These are phyloP conservation scores for Strigops habroptila DNA, from an alignment of 2,113 vertebrate genomes.

Conservation along the genomic window DNA sequence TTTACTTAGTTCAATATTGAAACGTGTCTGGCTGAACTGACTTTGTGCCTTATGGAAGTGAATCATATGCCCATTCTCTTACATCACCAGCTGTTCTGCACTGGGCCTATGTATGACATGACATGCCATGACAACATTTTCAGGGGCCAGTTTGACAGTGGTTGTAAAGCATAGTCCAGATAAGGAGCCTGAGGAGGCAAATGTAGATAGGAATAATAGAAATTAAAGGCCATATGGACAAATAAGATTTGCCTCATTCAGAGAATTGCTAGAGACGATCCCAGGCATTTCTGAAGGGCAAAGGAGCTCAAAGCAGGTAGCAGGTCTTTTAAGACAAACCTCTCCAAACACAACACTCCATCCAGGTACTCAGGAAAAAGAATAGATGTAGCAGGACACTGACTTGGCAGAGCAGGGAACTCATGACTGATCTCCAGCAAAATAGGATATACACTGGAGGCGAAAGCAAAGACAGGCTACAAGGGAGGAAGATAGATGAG, in stretches of 20 bases:
- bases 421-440: not conserved
- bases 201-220: not conserved
- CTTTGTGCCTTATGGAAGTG: not conserved
- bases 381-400: not conserved
- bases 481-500: not conserved
- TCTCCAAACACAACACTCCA: not conserved
- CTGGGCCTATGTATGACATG: not conserved
- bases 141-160: not conserved
- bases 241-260: not conserved
- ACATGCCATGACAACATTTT: not conserved
- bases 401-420: not conserved
- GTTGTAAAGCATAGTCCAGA: not conserved
- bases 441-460: not conserved
- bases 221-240: not conserved
- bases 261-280: not conserved
- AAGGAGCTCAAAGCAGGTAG: not conserved
- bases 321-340: not conserved
- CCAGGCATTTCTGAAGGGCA: not conserved
- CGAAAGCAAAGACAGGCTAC: not conserved
- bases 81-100: not conserved
- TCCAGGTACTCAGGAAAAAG: not conserved
- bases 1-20: not conserved
- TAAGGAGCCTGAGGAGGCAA: not conserved
- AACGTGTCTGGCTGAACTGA: not conserved
- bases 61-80: not conserved